Evolutionary conservation across 2,113 vertebrate genomes (phyloP).

Genomic region (Ochotona curzoniae): DNA sequence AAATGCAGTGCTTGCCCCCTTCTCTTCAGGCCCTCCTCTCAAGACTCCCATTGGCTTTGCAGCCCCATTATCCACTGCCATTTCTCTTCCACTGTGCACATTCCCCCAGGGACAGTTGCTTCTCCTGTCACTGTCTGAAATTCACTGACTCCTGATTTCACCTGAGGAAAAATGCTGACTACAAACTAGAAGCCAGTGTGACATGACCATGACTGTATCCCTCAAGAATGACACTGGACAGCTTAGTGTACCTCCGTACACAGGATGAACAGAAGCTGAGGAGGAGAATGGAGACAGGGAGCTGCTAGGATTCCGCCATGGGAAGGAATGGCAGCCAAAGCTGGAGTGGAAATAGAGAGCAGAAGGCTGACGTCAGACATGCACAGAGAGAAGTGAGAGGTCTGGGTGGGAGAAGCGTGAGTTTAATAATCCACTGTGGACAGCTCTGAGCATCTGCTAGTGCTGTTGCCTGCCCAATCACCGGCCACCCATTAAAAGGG

Average conservation of each 20-base stretch:
- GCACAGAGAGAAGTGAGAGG: not conserved
- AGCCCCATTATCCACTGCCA: too few species aligned
- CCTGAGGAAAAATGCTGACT: not conserved
- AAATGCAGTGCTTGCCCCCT: not conserved
- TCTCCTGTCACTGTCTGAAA: not conserved
- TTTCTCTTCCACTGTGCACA: not conserved
- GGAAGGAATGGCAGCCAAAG: not conserved
- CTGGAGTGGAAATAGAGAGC: not conserved
- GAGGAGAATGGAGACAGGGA: not conserved
- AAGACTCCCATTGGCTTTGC: not conserved
- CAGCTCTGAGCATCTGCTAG: not conserved
- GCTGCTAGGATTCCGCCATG: not conserved
- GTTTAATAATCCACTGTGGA: not conserved
- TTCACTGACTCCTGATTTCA: not conserved
- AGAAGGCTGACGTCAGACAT: not conserved
- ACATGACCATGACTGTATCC: not conserved
- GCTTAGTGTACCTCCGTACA: not conserved
- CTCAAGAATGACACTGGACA: not conserved
- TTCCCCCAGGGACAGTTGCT: not conserved
- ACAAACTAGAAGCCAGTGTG: not conserved
- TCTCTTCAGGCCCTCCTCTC: not conserved
- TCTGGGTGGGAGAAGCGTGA: not conserved
- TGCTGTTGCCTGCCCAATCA: too few species aligned
- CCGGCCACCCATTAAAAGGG: not conserved
- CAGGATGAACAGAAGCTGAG: not conserved